phyloP scores from a whole-genome alignment of 2,797 vertebrate species.

The Notoglanidium macrostoma region DNA sequence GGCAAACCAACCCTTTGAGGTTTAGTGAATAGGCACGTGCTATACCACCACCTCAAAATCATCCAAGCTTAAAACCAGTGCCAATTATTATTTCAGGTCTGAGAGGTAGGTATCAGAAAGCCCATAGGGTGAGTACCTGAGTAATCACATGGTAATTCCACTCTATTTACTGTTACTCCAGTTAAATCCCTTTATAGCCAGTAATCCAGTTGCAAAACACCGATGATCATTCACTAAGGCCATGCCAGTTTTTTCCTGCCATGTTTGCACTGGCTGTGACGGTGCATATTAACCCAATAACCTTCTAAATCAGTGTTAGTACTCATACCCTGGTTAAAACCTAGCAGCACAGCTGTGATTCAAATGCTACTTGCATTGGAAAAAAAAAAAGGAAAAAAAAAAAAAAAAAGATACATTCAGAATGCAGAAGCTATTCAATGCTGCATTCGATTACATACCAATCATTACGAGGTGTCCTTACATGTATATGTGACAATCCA shows the following conservation, averaged over 20 bases:
- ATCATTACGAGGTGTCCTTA: neutral
- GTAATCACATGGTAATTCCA: constrained; percentile 64
- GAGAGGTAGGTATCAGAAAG: constrained; percentile 74
- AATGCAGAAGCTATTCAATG: constrained; percentile 18
- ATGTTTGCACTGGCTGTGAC: neutral
- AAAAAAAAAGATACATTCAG: constrained; percentile 46
- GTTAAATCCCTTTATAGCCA: constrained; percentile 46
- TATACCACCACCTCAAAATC: constrained; percentile 36
- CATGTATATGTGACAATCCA: neutral
- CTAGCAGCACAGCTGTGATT: constrained; percentile 45
- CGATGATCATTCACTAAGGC: constrained; percentile 54
- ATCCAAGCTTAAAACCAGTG: constrained; percentile 43
- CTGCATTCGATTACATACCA: neutral
- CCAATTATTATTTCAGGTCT: constrained; percentile 67
- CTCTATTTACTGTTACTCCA: constrained; percentile 50
- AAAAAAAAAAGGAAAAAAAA: constrained; percentile 2
- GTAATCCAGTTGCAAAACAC: constrained; percentile 18
- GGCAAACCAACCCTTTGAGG: constrained; percentile 13
- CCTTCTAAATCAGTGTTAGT: constrained; percentile 21
- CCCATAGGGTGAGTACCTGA: constrained; percentile 68
- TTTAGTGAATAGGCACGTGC: constrained; percentile 40
- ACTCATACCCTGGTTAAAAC: constrained; percentile 25
- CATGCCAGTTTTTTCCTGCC: neutral
- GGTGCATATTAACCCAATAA: constrained; percentile 38
- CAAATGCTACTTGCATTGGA: constrained; percentile 38